A percentile compares a stretch with the other conserved stretches of the same genome.
These are phyloP conservation scores for Byasa hedistus DNA, from an alignment of 2,888 invertebrate species.

Conservation along the genomic window DNA sequence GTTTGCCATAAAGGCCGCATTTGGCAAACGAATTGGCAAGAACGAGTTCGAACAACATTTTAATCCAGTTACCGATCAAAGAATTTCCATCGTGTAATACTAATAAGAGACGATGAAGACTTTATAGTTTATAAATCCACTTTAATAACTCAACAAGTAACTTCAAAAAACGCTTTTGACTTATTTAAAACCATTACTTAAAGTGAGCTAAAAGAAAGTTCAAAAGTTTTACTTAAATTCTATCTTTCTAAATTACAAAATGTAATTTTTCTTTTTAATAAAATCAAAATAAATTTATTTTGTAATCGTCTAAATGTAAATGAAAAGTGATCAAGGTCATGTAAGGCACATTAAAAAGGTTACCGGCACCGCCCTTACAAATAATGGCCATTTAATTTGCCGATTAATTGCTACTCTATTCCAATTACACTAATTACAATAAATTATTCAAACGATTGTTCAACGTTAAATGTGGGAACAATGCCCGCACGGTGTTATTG, in stretches of 20 bases:
- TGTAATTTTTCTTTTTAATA: too few relatives aligned
- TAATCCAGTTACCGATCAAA: not conserved
- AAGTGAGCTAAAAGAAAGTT: too few relatives aligned
- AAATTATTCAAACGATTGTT: conserved; percentile 6
- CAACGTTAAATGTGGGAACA: not conserved
- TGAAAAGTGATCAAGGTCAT: conserved; percentile 7
- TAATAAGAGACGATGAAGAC: not conserved
- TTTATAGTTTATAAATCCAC: too few relatives aligned
- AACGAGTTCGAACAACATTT: not conserved
- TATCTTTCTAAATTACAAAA: not conserved
- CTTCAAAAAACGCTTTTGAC: too few relatives aligned
- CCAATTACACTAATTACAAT: conserved; percentile 24
- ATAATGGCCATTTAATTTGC: conserved; percentile 28
- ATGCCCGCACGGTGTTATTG: not conserved
- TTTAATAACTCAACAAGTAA: too few relatives aligned
- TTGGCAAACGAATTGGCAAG: conserved; percentile 2
- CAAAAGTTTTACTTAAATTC: too few relatives aligned
- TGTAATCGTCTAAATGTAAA: conserved; percentile 17
- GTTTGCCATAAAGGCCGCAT: conserved; percentile 5
- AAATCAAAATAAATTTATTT: too few relatives aligned
- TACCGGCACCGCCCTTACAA: conserved; percentile 23
- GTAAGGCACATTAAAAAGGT: conserved; percentile 26
- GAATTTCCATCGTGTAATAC: not conserved
- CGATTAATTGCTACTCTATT: conserved; percentile 27
- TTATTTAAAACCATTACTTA: too few relatives aligned